Evolutionary conservation across 2,888 invertebrate genomes (phyloP).

Genomic region (Dolichomitus sp.): DNA sequence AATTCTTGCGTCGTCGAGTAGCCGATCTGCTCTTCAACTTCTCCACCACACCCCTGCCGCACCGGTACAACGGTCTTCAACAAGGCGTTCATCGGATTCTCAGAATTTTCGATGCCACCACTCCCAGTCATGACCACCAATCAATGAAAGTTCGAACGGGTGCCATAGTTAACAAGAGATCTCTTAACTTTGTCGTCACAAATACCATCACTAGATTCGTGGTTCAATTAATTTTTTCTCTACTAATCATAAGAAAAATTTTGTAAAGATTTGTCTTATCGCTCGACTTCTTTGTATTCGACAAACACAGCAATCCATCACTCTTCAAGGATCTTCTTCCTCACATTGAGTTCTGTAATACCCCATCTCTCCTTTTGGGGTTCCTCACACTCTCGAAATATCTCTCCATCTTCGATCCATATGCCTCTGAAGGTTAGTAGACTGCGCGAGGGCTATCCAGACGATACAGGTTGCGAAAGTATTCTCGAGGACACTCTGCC

Average conservation of each 20-base stretch:
- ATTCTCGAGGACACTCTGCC: constrained; percentile 46
- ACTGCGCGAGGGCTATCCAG: constrained; percentile 39
- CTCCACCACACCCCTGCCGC: background rate
- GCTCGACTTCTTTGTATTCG: constrained; percentile 32
- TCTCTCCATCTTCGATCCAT: constrained; percentile 48
- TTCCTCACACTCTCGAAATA: constrained; percentile 49
- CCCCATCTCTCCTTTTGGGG: constrained; percentile 34
- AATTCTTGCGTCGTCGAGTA: constrained; percentile 68
- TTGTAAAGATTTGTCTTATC: constrained; percentile 8
- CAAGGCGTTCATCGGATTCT: constrained; percentile 58
- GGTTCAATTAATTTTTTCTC: background rate
- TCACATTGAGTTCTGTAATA: constrained; percentile 37
- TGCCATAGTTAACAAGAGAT: constrained; percentile 39
- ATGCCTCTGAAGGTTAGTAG: constrained; percentile 44
- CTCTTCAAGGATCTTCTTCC: constrained; percentile 49
- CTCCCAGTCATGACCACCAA: background rate
- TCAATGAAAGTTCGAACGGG: constrained; percentile 46
- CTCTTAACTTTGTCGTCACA: constrained; percentile 29
- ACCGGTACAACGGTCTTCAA: constrained; percentile 14
- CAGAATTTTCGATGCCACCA: constrained; percentile 52
- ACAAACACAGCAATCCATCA: constrained; percentile 67
- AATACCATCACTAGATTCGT: constrained; percentile 11
- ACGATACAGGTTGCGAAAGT: constrained; percentile 57
- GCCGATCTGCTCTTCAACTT: constrained; percentile 35
- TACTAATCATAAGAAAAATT: background rate